Conservation (phyloP, 2,113 vertebrate species). For the Agelaius tricolor region DNA sequence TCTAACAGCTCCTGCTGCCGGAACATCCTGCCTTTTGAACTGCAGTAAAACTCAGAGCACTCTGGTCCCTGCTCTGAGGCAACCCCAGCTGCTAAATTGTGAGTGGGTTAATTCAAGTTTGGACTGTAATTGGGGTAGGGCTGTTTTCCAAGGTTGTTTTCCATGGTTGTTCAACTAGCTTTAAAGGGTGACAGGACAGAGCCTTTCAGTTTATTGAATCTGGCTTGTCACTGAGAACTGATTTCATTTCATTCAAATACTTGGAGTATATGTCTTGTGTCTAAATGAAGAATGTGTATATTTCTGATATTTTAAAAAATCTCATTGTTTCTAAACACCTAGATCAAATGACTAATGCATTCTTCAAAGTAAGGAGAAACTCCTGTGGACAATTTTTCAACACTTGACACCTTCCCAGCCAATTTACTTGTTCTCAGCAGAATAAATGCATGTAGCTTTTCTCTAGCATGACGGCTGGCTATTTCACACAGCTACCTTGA, state of each 20-base stretch:
- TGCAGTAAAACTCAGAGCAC: neutral
- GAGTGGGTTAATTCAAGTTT: neutral
- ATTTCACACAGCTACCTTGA: slow-evolving; percentile 16
- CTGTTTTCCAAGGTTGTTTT: neutral
- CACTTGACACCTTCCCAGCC: slow-evolving; percentile 35
- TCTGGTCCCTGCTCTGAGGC: neutral
- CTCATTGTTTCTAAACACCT: slow-evolving; percentile 36
- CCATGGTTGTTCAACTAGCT: neutral
- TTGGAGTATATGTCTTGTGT: neutral
- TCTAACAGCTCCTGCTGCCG: neutral
- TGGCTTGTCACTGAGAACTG: neutral
- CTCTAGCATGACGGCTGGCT: slow-evolving; percentile 2
- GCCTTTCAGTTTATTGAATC: neutral
- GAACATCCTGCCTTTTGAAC: neutral
- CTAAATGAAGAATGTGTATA: neutral
- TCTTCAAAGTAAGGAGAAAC: slow-evolving; percentile 43
- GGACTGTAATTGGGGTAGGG: neutral
- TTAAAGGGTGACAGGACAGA: neutral
- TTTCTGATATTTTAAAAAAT: slow-evolving; percentile 9
- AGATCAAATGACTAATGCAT: slow-evolving; percentile 52
- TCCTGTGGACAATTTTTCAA: slow-evolving; percentile 50
- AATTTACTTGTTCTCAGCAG: slow-evolving; percentile 51
- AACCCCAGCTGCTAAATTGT: neutral
- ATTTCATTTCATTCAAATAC: neutral
- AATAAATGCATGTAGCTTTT: slow-evolving; percentile 15